Conservation (phyloP, 2,888 invertebrate genomes). For the Clusia tigrina region DNA sequence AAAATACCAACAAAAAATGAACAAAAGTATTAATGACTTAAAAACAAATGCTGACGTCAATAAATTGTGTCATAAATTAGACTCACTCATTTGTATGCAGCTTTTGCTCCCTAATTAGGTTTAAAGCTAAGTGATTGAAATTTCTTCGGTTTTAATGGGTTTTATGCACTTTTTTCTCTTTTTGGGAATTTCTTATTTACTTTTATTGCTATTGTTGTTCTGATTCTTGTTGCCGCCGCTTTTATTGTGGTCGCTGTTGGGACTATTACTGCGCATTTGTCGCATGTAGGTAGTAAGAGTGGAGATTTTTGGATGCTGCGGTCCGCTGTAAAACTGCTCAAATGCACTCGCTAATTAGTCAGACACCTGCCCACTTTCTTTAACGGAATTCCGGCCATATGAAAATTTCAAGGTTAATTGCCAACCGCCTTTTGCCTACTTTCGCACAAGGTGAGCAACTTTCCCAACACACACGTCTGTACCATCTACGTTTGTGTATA, state of each 20-base stretch:
- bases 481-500: neutral
- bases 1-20: neutral
- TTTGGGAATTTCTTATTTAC: constrained; percentile 7
- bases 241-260: too few species aligned
- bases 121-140: neutral
- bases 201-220: constrained; percentile 8
- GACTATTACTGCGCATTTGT: neutral
- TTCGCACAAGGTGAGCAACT: constrained; percentile 20
- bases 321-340: neutral
- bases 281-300: too few species aligned
- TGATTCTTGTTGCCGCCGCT: too few species aligned
- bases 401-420: constrained; percentile 9
- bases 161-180: neutral
- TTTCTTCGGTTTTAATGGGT: constrained; percentile 21
- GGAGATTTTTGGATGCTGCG: neutral
- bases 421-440: neutral
- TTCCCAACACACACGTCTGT: neutral
- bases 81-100: constrained; percentile 9
- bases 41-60: constrained; percentile 20
- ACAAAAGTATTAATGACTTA: neutral
- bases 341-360: too few species aligned
- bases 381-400: neutral
- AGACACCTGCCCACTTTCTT: constrained; percentile 6
- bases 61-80: neutral
- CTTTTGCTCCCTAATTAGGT: constrained; percentile 11